phyloP scores from a whole-genome alignment of 2,888 invertebrate genomes.

The Corbicula japonica region DNA sequence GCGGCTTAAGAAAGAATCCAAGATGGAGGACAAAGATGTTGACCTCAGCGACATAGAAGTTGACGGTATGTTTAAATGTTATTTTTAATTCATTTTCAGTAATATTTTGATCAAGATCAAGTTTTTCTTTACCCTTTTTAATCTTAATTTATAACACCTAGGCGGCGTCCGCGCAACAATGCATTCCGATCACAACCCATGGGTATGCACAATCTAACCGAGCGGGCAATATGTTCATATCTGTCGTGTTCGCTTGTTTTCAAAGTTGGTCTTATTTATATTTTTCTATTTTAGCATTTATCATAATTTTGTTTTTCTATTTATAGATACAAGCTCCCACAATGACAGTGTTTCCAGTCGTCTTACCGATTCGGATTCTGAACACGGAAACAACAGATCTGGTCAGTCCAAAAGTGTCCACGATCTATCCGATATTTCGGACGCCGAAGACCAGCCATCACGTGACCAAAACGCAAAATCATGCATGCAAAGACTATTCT shows the following conservation, averaged over 20 bases:
- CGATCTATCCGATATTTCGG: constrained; percentile 70
- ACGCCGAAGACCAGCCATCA: constrained; percentile 54
- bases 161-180: too few species aligned
- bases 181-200: too few species aligned
- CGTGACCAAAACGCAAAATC: constrained; percentile 18
- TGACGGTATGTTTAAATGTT: constrained; percentile 30
- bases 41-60: constrained; percentile 75
- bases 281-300: too few species aligned
- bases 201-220: too few species aligned
- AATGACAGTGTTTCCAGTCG: constrained; percentile 19
- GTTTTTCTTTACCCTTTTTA: too few species aligned
- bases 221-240: too few species aligned
- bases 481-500: constrained; percentile 56
- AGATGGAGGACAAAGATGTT: constrained; percentile 91
- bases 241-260: too few species aligned
- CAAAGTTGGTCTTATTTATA: too few species aligned
- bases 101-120: too few species aligned
- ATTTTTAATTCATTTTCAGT: too few species aligned
- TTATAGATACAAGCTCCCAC: constrained; percentile 11
- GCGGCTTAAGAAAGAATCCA: constrained; percentile 98
- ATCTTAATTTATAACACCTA: too few species aligned
- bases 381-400: constrained; percentile 1
- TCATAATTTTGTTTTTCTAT: constrained; percentile 3
- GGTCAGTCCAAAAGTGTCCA: constrained; percentile 35
- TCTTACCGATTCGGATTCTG: constrained; percentile 33